phyloP scores from a whole-genome alignment of 1,140 invertebrate genomes.

The Drosophila kanapiae region DNA sequence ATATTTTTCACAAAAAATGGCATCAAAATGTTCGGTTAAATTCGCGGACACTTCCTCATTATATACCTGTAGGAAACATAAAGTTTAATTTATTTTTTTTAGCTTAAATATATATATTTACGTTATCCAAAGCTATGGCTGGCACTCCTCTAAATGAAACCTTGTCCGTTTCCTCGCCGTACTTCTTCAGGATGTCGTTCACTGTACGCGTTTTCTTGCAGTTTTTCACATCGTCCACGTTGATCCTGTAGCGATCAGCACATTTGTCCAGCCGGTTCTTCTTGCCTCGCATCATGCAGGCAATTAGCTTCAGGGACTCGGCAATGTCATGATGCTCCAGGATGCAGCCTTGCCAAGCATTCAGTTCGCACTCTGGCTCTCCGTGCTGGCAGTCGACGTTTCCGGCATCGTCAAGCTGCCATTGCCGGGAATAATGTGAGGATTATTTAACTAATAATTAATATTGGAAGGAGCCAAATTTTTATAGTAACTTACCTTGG shows the following conservation, averaged over 20 bases:
- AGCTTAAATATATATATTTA: constrained; percentile 28
- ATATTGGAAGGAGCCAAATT: no score
- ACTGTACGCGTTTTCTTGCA: constrained; percentile 42
- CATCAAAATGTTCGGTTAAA: constrained; percentile 44
- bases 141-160: constrained; percentile 44
- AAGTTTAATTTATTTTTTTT: background rate
- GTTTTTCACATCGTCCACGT: constrained; percentile 52
- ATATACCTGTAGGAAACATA: constrained; percentile 23
- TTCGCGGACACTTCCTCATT: constrained; percentile 18
- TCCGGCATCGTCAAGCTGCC: constrained; percentile 24
- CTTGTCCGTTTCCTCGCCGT: constrained; percentile 32
- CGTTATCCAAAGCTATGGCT: constrained; percentile 58
- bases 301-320: constrained; percentile 66
- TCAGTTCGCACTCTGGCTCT: constrained; percentile 68
- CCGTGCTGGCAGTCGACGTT: constrained; percentile 75
- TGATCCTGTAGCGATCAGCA: constrained; percentile 37
- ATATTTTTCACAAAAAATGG: constrained; percentile 55
- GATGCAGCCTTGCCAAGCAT: constrained; percentile 81
- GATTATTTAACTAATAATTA: background rate
- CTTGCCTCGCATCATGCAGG: constrained; percentile 70
- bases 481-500: constrained; percentile 18
- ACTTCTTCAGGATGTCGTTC: constrained; percentile 55
- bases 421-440: background rate
- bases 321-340: constrained; percentile 64
- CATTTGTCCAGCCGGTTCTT: constrained; percentile 58